Conservation (phyloP, 1,140 invertebrate species). For the Atopsyche davidsoni region DNA sequence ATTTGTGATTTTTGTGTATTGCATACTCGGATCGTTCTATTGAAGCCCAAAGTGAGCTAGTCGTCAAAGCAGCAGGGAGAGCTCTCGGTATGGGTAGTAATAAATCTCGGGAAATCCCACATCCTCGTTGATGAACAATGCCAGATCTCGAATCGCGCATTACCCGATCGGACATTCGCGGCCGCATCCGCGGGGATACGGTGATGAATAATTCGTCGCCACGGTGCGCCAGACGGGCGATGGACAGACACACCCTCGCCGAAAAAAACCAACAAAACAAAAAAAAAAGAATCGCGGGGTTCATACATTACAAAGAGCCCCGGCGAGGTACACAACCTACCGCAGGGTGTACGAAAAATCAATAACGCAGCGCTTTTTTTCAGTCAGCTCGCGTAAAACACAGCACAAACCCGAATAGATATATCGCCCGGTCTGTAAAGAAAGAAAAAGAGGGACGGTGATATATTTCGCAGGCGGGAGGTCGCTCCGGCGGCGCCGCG, state of each 20-base stretch:
- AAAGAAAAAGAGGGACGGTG: constrained; percentile 25
- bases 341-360: constrained; percentile 30
- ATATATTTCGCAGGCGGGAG: constrained; percentile 20
- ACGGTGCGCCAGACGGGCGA: constrained; percentile 23
- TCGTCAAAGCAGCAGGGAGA: too few species aligned
- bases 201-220: constrained; percentile 28
- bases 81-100: too few species aligned
- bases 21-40: too few species aligned
- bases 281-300: constrained; percentile 17
- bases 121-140: too few species aligned
- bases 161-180: background rate
- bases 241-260: constrained; percentile 15
- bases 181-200: constrained; percentile 9
- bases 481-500: background rate
- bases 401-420: constrained; percentile 24
- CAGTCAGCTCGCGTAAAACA: constrained; percentile 32
- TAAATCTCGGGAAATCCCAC: too few species aligned
- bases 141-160: background rate
- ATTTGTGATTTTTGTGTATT: too few species aligned
- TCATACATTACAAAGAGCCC: constrained; percentile 27
- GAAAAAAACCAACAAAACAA: constrained; percentile 16
- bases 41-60: too few species aligned
- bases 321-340: constrained; percentile 19
- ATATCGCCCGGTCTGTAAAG: constrained; percentile 24
- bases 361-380: constrained; percentile 32